Base-by-base conservation (phyloP, 2,797 vertebrate genomes). In the Alectoris magna region DNA sequence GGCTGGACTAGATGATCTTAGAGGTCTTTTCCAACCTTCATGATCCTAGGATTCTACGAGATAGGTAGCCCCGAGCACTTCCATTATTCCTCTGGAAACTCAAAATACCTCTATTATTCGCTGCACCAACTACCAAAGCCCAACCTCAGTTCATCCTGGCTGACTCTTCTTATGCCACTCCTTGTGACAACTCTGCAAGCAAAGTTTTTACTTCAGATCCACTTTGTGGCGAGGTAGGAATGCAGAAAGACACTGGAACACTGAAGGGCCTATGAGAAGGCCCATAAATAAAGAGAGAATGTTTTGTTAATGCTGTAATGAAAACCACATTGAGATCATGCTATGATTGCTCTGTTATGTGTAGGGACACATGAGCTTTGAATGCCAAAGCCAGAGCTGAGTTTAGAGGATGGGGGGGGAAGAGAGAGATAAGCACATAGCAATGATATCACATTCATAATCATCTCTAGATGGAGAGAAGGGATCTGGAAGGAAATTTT, bases 61-160 rank as follows among this genome's bases (percentile, higher is more conserved):
- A 38, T 1, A 11, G 14, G 49, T 24, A 84, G 55, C 51, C 58
- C 10, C 8, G 34, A 87, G 60, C 27, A 11, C 27, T 84, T 69
- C 67, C 48, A 15, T 0, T 8, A 44, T 38, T 91, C 79, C 88
- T 89, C 9, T 62, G 17, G 73, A 66, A 63, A 69, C 77, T 43
- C 88, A 72, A 94, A 92, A 78, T 24, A 82, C 56, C 91, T 91
- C 91, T 79, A n/a, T 11, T 87, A 87, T 72, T 92, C 89, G 91
- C 95, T 86, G 60, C 41, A 49, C 62, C 11, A 1, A 31, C 78
- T 41, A 38, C 56, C 63, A 70, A 68, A 88, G 73, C 88, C 71
- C 86, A 58, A 85, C 70, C 78, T 88, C 78, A 97, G 96, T 96
- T 98, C 98, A 95, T 97, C 91, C 97, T 98, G 97, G 97, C 97